A percentile compares a stretch with the other conserved stretches of the same genome.
These are phyloP conservation scores for Drosophila seclusa DNA, from an alignment of 2,888 invertebrate species.

Conservation along the genomic window DNA sequence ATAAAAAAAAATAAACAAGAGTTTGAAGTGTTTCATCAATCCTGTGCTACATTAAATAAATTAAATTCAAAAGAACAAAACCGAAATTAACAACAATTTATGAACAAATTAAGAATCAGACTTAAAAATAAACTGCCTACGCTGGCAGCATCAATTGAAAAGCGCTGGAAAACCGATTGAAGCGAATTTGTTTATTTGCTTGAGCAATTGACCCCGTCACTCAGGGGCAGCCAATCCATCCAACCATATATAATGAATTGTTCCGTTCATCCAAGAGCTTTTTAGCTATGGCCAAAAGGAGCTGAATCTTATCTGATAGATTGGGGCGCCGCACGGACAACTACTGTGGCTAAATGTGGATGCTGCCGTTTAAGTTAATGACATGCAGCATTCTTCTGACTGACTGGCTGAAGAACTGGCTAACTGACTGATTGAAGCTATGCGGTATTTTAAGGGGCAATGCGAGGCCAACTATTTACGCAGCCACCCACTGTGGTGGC, in stretches of 20 bases:
- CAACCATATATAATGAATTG: slow-evolving; percentile 68
- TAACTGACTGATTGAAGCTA: slow-evolving; percentile 54
- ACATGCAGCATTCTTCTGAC: slow-evolving; percentile 42
- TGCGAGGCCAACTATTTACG: slow-evolving; percentile 77
- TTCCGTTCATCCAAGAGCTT: slow-evolving; percentile 56
- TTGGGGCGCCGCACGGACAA: slow-evolving; percentile 68
- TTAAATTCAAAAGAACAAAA: slow-evolving; percentile 72
- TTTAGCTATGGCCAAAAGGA: slow-evolving; percentile 32
- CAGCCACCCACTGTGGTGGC: slow-evolving; percentile 80
- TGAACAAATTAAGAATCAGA: slow-evolving; percentile 71
- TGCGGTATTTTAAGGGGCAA: slow-evolving; percentile 78
- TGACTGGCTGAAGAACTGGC: slow-evolving; percentile 40
- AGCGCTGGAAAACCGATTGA: slow-evolving; percentile 53
- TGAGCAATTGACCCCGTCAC: slow-evolving; percentile 78
- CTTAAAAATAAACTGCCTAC: slow-evolving; percentile 70
- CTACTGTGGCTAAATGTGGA: slow-evolving; percentile 52
- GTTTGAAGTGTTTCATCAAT: slow-evolving; percentile 74
- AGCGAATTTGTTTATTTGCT: slow-evolving; percentile 75
- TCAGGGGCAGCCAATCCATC: slow-evolving; percentile 68
- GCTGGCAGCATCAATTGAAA: slow-evolving; percentile 30
- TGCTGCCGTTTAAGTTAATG: slow-evolving; percentile 76
- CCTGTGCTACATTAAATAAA: slow-evolving; percentile 68
- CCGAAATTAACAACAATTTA: slow-evolving; percentile 71
- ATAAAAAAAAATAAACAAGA: slow-evolving; percentile 21
- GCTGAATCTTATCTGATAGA: slow-evolving; percentile 62